Conservation (phyloP, 2,113 vertebrate genomes). For the Lophius piscatorius region DNA sequence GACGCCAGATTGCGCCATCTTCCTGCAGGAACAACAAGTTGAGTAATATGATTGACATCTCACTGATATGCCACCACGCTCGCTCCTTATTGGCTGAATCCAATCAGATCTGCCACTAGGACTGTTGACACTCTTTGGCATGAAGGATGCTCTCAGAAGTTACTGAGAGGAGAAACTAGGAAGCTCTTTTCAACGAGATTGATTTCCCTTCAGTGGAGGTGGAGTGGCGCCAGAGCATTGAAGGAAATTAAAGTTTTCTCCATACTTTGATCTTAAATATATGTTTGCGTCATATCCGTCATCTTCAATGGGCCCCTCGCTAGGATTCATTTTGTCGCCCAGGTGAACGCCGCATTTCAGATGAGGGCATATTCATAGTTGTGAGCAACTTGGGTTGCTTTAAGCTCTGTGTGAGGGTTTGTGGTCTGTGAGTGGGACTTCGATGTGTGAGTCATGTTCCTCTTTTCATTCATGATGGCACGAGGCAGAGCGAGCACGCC, state of each 20-base stretch:
- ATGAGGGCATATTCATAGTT: slow-evolving; percentile 9
- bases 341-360: slow-evolving; percentile 30
- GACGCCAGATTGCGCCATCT: slow-evolving; percentile 28
- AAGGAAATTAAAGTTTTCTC: too few species aligned
- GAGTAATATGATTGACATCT: slow-evolving; percentile 36
- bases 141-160: slow-evolving; percentile 24
- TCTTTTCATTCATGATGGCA: slow-evolving; percentile 65
- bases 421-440: slow-evolving; percentile 37
- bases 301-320: not conserved
- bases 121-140: not conserved
- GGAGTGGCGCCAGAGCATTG: too few species aligned
- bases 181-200: too few species aligned
- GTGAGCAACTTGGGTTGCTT: slow-evolving; percentile 1
- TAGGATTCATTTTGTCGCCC: slow-evolving; percentile 23
- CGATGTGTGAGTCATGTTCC: slow-evolving; percentile 48
- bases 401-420: slow-evolving; percentile 36
- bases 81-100: slow-evolving; percentile 26
- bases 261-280: not conserved
- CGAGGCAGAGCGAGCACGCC: not conserved
- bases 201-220: too few species aligned
- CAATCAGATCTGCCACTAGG: slow-evolving; percentile 2
- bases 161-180: slow-evolving; percentile 20
- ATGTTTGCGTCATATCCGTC: not conserved
- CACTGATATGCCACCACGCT: not conserved
- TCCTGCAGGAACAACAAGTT: slow-evolving; percentile 29